Evolutionary conservation across 2,113 vertebrate genomes (phyloP), one percentile per base, ranked within the genome.

Genomic region (Corythornis madagascariensis): DNA sequence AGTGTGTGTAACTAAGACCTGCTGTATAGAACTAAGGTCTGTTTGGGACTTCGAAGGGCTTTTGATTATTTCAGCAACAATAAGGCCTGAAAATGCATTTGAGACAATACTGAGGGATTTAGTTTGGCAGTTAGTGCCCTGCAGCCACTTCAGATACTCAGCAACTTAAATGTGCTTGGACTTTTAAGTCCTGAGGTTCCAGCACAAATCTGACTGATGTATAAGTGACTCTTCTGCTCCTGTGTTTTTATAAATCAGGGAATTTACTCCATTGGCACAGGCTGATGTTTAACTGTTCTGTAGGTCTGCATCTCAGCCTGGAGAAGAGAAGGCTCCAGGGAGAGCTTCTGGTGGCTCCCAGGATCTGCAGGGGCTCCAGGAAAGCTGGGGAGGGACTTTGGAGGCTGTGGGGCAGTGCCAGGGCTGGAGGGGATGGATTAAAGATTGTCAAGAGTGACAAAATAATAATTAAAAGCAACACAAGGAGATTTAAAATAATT

Each of bases 131-230:
- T 40, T 66, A 69, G 52, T 38, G 40, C 82, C 89, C 87, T 87
- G 69, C 84, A 87, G 69, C 31, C 81, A 42, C 31, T 89, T 83
- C 60, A 85, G 55, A 70, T 82, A 92, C 16, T 60, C 82, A 79
- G 40, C 50, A 64, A 48, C 65, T 74, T 69, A 82, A 90, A 96
- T 79, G 25, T 94, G 63, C 47, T 92, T 91, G 93, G 78, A 91
- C 61, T 90, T 75, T 60, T 47, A 38, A 63, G 52, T 73, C 65
- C 55, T 64, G 57, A 88, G 33, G 65, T 66, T 88, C 24, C 26
- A 71, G 65, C 18, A 78, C 20, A 74, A 53, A 63, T 38, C 11
- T 38, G 28, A 82, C 19, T 55, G 38, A 88, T 18, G 6, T n/a
- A 5, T 29, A 33, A 55, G 13, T 47, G 21, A 63, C 35, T 85